Percentiles rank a stretch among this genome's conserved stretches.
These are phyloP conservation scores for Sycophila texana DNA, from an alignment of 2,888 invertebrate genomes.

Conservation along the genomic window DNA sequence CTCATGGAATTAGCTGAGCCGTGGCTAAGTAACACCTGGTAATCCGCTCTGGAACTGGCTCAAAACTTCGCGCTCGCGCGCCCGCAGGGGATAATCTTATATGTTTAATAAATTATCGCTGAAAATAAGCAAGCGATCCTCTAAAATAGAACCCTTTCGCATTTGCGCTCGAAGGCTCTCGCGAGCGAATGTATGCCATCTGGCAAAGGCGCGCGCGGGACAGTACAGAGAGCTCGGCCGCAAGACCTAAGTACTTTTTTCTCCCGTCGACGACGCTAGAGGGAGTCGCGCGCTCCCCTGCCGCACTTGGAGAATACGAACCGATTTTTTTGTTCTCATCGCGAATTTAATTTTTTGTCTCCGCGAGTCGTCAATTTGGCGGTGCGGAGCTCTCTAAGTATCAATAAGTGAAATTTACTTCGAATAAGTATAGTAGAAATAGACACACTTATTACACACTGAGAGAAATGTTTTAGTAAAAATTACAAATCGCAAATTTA, in stretches of 20 bases:
- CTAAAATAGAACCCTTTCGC: conserved; percentile 60
- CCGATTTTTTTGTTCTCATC: neutral
- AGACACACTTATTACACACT: no score
- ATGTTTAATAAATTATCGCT: conserved; percentile 63
- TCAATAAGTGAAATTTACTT: no score
- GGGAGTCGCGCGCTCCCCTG: no score
- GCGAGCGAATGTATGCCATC: conserved; percentile 60
- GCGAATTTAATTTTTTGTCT: neutral
- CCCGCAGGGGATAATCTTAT: conserved; percentile 58
- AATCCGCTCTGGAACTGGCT: conserved; percentile 60
- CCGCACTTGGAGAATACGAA: neutral
- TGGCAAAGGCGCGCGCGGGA: conserved; percentile 56
- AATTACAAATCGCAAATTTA: no score
- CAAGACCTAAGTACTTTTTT: no score
- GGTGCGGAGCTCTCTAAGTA: no score
- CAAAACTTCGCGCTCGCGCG: conserved; percentile 57
- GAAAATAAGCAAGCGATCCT: conserved; percentile 62
- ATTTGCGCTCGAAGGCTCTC: conserved; percentile 32
- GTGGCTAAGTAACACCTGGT: neutral
- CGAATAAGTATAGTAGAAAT: no score
- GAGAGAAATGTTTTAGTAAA: no score
- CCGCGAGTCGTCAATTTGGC: neutral
- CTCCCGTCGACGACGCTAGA: no score
- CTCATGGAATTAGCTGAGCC: conserved; percentile 11
- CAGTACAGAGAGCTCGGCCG: neutral